These are phyloP conservation scores for Actinia equina DNA, from an alignment of 64 coral and sea anemone species.

Conservation along the genomic window DNA sequence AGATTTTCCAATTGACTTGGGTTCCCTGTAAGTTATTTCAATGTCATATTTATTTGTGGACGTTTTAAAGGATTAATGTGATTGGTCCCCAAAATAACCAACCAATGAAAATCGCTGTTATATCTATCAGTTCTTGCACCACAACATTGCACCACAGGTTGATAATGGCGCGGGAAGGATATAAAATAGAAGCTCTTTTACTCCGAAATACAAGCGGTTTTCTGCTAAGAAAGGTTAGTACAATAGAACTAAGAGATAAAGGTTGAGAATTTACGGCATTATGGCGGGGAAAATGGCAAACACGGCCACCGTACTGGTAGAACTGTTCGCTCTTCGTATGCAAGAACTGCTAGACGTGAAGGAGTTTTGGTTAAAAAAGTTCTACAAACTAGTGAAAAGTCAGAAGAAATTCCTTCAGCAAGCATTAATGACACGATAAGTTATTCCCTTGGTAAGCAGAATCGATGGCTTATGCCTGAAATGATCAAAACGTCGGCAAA, in stretches of 20 bases:
- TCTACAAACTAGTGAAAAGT: not conserved
- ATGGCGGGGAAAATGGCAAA: slow-evolving; percentile 65
- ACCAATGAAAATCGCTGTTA: not conserved
- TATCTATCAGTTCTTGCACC: not conserved
- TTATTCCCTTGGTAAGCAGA: slow-evolving; percentile 47
- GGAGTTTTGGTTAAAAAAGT: slow-evolving; percentile 19
- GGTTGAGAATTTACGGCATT: not conserved
- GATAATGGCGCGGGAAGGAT: not conserved
- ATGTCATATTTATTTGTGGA: not conserved
- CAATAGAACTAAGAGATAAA: not conserved
- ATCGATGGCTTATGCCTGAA: slow-evolving; percentile 63
- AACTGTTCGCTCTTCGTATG: slow-evolving; percentile 51
- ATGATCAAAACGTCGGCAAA: slow-evolving; percentile 19
- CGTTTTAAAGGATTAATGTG: not conserved
- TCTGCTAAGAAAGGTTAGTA: not conserved
- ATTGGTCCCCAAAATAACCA: not conserved
- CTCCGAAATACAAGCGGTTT: not conserved
- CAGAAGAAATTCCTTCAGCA: not conserved
- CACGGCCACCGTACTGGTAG: slow-evolving; percentile 38
- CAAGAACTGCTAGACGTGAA: slow-evolving; percentile 5
- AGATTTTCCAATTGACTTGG: not conserved
- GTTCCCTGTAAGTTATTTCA: not conserved
- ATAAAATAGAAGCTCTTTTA: not conserved
- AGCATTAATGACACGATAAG: not conserved
- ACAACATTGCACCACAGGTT: slow-evolving; percentile 2